Evolutionary conservation across 2,113 vertebrate genomes (phyloP).

Genomic region (Shinisaurus crocodilurus): DNA sequence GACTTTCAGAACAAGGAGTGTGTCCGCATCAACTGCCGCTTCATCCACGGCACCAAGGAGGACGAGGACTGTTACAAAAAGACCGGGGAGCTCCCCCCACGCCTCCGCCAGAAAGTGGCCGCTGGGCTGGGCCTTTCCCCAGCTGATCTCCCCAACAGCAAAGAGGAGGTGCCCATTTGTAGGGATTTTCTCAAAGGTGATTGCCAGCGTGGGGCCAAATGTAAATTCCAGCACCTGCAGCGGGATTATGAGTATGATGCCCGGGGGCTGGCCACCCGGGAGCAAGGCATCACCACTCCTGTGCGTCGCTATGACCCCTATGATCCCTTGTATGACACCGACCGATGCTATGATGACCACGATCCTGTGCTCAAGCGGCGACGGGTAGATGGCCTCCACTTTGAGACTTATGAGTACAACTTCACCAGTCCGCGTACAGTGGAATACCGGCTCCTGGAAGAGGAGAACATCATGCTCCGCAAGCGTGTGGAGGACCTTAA

Average conservation of each 20-base stretch:
- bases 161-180: conserved; percentile 95
- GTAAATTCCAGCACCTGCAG: conserved; percentile 94
- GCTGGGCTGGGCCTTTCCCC: conserved; percentile 91
- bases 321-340: conserved; percentile 84
- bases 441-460: conserved; percentile 93
- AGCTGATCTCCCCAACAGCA: conserved; percentile 91
- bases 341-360: conserved; percentile 85
- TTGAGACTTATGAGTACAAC: conserved; percentile 89
- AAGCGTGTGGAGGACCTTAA: conserved; percentile 96
- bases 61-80: conserved; percentile 98
- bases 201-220: conserved; percentile 94
- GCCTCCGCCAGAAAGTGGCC: conserved; percentile 91
- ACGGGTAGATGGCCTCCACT: conserved; percentile 85
- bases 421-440: conserved; percentile 80
- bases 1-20: conserved; percentile 98
- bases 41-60: conserved; percentile 95
- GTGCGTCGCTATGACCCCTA: conserved; percentile 81
- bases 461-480: conserved; percentile 92
- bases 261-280: conserved; percentile 71
- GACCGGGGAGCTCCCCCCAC: conserved; percentile 89
- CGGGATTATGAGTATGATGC: conserved; percentile 89
- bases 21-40: conserved; percentile 91
- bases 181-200: conserved; percentile 95
- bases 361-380: conserved; percentile 90
- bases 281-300: conserved; percentile 78